phyloP scores from a whole-genome alignment of 2,113 vertebrate species.

The Nothobranchius kuhntae region DNA sequence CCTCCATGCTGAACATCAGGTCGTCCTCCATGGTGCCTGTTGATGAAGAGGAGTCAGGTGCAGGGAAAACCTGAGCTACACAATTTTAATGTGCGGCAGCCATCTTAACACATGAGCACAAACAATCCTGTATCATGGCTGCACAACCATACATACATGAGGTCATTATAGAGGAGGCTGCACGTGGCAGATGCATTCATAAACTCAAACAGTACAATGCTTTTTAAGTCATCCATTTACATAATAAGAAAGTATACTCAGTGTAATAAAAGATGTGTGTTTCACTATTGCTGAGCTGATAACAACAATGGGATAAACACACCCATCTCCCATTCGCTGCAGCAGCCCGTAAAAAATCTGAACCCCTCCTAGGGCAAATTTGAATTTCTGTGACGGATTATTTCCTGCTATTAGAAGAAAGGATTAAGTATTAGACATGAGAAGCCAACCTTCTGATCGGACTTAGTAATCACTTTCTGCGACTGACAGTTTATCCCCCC shows the following conservation, averaged over 20 bases:
- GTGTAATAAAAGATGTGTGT: background rate
- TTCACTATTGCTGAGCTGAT: background rate
- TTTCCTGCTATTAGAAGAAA: background rate
- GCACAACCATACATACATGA: background rate
- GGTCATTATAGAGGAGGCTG: background rate
- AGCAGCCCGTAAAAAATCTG: background rate
- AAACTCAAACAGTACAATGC: background rate
- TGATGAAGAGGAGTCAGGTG: background rate
- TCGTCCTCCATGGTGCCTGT: conserved; percentile 89
- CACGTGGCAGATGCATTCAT: background rate
- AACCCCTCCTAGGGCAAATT: background rate
- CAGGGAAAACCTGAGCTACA: background rate
- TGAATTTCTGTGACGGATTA: background rate
- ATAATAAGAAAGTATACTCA: background rate
- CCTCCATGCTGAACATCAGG: conserved; percentile 94
- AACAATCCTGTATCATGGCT: conserved; percentile 24
- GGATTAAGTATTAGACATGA: background rate
- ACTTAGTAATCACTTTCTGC: conserved; percentile 1
- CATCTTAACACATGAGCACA: conserved; percentile 2
- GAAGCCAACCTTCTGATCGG: conserved; percentile 7
- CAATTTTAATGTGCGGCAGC: background rate
- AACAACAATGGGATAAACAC: background rate
- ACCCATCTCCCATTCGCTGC: background rate
- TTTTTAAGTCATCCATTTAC: background rate
- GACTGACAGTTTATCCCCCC: background rate